A percentile compares a stretch with the other conserved stretches of the same genome.
These are phyloP conservation scores for Aphelinus certus DNA, from an alignment of 1,140 invertebrate genomes.

Conservation along the genomic window DNA sequence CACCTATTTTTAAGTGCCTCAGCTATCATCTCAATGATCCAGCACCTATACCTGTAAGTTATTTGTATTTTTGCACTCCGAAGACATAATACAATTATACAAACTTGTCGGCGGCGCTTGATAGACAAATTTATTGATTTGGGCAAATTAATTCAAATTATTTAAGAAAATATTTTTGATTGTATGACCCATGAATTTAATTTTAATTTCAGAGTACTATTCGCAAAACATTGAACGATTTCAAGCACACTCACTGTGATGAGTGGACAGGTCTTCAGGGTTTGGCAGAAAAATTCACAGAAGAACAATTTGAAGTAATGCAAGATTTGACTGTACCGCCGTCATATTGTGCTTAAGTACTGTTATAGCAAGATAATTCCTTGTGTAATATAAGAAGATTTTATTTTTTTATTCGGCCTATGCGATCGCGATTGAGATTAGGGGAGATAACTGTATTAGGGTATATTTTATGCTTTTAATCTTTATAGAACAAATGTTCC, in stretches of 20 bases:
- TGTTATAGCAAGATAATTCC: no score
- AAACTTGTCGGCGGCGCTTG: no score
- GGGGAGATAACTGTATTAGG: no score
- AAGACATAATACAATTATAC: neutral
- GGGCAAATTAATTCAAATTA: no score
- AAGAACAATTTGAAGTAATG: constrained; percentile 86
- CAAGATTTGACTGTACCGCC: constrained; percentile 91
- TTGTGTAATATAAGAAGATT: no score
- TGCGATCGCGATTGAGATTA: no score
- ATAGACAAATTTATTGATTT: no score
- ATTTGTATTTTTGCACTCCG: neutral
- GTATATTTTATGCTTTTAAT: no score
- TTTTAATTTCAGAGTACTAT: constrained; percentile 73
- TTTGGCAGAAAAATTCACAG: constrained; percentile 88
- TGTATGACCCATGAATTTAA: neutral
- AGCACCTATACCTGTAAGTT: constrained; percentile 86
- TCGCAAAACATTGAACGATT: constrained; percentile 85
- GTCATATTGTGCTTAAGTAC: constrained; percentile 75
- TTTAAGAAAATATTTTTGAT: neutral
- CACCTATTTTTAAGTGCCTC: constrained; percentile 82
- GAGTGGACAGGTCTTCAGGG: constrained; percentile 78
- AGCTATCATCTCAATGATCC: constrained; percentile 86
- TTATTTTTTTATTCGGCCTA: no score
- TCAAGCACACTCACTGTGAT: constrained; percentile 91
- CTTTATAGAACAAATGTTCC: no score